Conservation (phyloP, 2,888 invertebrate genomes). For the Ceriagrion tenellum region DNA sequence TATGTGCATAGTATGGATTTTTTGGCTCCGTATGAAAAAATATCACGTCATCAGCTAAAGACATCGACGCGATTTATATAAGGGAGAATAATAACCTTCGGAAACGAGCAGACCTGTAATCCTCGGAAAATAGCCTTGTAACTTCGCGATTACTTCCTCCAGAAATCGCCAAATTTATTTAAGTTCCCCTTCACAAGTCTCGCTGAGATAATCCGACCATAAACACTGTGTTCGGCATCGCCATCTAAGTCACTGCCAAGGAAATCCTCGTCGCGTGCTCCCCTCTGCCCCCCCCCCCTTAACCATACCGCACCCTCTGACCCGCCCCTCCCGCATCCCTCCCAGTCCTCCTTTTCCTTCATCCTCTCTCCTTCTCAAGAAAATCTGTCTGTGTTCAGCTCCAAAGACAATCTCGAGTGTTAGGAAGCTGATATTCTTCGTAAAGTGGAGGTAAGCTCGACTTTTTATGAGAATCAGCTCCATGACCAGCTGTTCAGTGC, state of each 20-base stretch:
- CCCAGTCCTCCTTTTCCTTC: not conserved
- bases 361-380: too few species aligned
- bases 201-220: constrained; percentile 48
- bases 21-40: not conserved
- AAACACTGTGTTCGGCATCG: constrained; percentile 42
- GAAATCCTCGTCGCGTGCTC: not conserved
- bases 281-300: not conserved
- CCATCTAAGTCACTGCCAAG: constrained; percentile 39
- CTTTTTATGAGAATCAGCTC: too few species aligned
- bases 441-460: too few species aligned
- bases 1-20: not conserved
- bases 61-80: not conserved
- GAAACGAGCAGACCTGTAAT: constrained; percentile 7
- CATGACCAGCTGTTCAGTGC: too few species aligned
- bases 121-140: not conserved
- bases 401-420: too few species aligned
- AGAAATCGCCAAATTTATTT: constrained; percentile 21
- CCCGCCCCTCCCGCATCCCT: not conserved
- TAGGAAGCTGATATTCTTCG: too few species aligned
- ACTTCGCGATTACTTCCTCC: constrained; percentile 23
- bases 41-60: not conserved
- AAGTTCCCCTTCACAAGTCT: not conserved
- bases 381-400: too few species aligned
- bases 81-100: constrained; percentile 17
- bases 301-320: not conserved